Percentiles rank a stretch among this genome's conserved stretches.
Conservation (phyloP, 2,888 invertebrate genomes). For the Drosophila multiciliata region DNA sequence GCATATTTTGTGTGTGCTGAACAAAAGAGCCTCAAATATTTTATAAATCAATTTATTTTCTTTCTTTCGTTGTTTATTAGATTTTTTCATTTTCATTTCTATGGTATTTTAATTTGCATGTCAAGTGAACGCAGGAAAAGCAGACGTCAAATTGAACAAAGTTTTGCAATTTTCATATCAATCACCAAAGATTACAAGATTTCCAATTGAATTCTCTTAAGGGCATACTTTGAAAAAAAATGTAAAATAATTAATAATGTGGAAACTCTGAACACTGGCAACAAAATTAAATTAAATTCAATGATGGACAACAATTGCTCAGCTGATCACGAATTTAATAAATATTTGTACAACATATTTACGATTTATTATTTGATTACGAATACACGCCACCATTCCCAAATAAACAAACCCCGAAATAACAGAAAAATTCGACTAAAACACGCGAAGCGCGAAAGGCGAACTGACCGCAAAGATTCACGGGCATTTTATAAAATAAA, state of each 20-base stretch:
- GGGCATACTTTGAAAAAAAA: constrained; percentile 11
- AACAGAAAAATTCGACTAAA: constrained; percentile 43
- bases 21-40: constrained; percentile 51
- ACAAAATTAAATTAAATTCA: constrained; percentile 1
- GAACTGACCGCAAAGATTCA: constrained; percentile 68
- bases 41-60: constrained; percentile 55
- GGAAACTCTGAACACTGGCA: not conserved
- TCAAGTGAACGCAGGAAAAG: constrained; percentile 41
- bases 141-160: constrained; percentile 10
- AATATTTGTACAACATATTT: constrained; percentile 40
- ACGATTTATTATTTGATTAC: constrained; percentile 29
- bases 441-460: constrained; percentile 71
- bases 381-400: constrained; percentile 26
- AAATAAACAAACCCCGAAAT: constrained; percentile 44
- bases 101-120: constrained; percentile 61
- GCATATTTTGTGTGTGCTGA: constrained; percentile 52
- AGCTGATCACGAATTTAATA: constrained; percentile 30
- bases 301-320: constrained; percentile 5
- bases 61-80: constrained; percentile 4
- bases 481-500: constrained; percentile 59
- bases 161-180: constrained; percentile 33
- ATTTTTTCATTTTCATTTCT: constrained; percentile 33
- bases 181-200: constrained; percentile 28
- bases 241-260: constrained; percentile 5
- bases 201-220: constrained; percentile 2